Percentiles rank a stretch among this genome's conserved stretches.
Evolutionary conservation across 2,888 invertebrate genomes (phyloP).

Genomic region (Nephrotoma flavescens): DNA sequence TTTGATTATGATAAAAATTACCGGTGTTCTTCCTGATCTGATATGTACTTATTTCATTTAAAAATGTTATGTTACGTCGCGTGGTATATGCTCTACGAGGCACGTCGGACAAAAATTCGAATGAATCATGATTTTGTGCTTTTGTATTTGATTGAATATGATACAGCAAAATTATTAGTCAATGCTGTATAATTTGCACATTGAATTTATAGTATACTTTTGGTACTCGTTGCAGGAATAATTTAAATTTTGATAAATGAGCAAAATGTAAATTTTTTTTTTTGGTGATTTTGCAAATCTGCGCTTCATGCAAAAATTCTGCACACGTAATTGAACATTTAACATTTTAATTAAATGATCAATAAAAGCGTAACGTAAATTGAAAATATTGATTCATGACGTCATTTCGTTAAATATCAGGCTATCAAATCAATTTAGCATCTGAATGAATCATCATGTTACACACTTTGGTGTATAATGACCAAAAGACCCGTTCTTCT

Average conservation of each 20-base stretch:
- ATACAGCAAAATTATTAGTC: not conserved
- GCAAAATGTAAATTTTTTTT: too few relatives aligned
- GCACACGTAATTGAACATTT: not conserved
- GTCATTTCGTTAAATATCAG: not conserved
- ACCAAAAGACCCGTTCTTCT: not conserved
- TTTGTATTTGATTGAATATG: not conserved
- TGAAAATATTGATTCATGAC: not conserved
- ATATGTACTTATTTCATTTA: not conserved
- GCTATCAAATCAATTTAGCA: not conserved
- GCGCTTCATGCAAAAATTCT: too few relatives aligned
- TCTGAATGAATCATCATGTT: not conserved
- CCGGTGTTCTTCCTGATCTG: not conserved
- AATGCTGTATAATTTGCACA: not conserved
- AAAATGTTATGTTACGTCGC: not conserved
- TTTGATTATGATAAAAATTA: not conserved
- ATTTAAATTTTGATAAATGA: too few relatives aligned
- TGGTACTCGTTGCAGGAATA: too few relatives aligned
- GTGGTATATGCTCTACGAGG: not conserved
- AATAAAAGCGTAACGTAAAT: not conserved
- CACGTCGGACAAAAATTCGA: not conserved
- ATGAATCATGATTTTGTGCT: not conserved
- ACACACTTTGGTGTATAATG: not conserved
- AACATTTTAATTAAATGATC: not conserved
- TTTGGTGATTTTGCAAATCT: too few relatives aligned
- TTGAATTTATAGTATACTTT: too few relatives aligned